A percentile compares a stretch with the other conserved stretches of the same genome.
Conservation (phyloP, 2,888 invertebrate genomes). For the Drosophila melanosoma region DNA sequence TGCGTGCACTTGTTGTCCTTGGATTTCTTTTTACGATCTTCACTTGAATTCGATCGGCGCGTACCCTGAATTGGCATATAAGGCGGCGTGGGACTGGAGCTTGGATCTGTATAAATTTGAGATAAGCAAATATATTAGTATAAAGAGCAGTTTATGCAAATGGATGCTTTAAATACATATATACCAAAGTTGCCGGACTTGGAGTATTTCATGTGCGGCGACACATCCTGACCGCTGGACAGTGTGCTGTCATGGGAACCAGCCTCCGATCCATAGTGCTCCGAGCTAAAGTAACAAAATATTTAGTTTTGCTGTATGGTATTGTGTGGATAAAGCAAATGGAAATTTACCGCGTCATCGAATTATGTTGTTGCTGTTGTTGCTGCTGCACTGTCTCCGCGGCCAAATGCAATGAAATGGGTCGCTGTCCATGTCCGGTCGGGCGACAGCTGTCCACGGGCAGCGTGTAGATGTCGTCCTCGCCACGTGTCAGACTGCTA, state of each 20-base stretch:
- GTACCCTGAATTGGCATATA: conserved; percentile 93
- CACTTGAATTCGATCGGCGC: conserved; percentile 88
- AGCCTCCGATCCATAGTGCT: conserved; percentile 80
- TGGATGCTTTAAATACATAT: conserved; percentile 76
- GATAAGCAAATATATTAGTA: conserved; percentile 19
- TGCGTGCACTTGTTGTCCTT: conserved; percentile 88
- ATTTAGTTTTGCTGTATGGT: background rate
- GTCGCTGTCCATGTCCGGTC: conserved; percentile 65
- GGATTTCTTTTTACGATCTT: conserved; percentile 87
- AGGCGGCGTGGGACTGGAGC: conserved; percentile 87
- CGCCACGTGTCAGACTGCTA: conserved; percentile 58
- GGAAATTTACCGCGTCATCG: conserved; percentile 78
- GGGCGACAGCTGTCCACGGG: conserved; percentile 83
- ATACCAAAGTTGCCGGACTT: conserved; percentile 83
- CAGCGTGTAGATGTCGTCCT: conserved; percentile 84
- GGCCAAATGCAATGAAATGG: conserved; percentile 74
- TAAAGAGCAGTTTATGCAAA: background rate
- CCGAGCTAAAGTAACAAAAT: conserved; percentile 61
- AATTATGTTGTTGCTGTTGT: conserved; percentile 68
- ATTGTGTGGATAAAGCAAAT: background rate
- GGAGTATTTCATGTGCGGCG: conserved; percentile 81
- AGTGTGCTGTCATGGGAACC: conserved; percentile 80
- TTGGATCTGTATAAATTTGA: conserved; percentile 83
- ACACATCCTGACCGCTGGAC: conserved; percentile 71
- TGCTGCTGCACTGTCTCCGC: conserved; percentile 69